Conservation (phyloP, 2,888 invertebrate species). For the Flabesymbios commensalis region DNA sequence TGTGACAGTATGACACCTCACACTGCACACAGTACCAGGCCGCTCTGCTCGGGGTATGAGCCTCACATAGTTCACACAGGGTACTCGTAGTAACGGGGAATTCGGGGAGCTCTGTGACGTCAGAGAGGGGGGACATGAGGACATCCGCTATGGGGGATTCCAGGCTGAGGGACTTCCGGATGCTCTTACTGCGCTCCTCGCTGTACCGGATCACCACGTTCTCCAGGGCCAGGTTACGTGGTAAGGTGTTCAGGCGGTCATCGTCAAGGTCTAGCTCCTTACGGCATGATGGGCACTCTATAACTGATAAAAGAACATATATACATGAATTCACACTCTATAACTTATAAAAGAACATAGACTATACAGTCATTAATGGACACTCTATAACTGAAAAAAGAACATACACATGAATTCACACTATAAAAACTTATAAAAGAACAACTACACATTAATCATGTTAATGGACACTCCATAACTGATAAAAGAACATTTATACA, state of each 20-base stretch:
- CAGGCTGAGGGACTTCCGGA: slow-evolving; percentile 41
- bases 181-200: slow-evolving; percentile 48
- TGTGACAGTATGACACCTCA: slow-evolving; percentile 48
- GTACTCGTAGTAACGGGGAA: slow-evolving; percentile 10
- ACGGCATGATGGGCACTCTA: slow-evolving; percentile 54
- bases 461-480: slow-evolving; percentile 48
- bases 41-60: slow-evolving; percentile 38
- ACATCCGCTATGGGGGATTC: slow-evolving; percentile 34
- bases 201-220: slow-evolving; percentile 55
- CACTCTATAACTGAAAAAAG: too few relatives aligned
- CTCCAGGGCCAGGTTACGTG: slow-evolving; percentile 54
- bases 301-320: not conserved
- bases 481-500: too few relatives aligned
- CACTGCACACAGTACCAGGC: slow-evolving; percentile 54
- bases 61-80: slow-evolving; percentile 50
- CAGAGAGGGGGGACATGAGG: slow-evolving; percentile 10
- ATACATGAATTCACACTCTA: too few relatives aligned
- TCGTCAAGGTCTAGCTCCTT: slow-evolving; percentile 39
- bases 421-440: too few relatives aligned
- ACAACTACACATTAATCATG: too few relatives aligned
- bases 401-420: too few relatives aligned
- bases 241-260: slow-evolving; percentile 43
- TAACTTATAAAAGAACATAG: too few relatives aligned
- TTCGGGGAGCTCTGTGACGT: slow-evolving; percentile 15
- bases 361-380: too few relatives aligned